Evolutionary conservation across 2,797 vertebrate species (phyloP).

Genomic region (Todus mexicanus): DNA sequence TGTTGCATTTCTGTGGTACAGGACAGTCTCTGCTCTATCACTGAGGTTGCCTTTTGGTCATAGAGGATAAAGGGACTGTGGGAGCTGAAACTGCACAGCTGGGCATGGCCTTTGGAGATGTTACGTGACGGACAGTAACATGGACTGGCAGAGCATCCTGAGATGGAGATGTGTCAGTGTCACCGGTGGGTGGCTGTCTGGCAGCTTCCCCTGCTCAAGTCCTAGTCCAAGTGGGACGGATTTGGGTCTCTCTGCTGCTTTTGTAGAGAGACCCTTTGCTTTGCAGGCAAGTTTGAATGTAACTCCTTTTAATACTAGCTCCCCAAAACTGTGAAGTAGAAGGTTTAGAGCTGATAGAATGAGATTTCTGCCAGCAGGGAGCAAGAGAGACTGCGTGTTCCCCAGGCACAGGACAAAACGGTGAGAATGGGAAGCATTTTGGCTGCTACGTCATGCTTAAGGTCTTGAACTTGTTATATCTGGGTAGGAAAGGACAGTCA

Average conservation of each 20-base stretch:
- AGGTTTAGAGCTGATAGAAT: neutral
- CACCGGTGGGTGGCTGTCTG: rapidly evolving
- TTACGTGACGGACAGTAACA: neutral
- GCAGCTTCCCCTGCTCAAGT: neutral
- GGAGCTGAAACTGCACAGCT: neutral
- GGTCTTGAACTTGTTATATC: neutral
- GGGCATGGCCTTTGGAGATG: neutral
- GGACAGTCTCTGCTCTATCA: neutral
- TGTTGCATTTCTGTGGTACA: rapidly evolving
- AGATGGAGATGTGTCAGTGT: neutral
- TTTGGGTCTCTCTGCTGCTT: neutral
- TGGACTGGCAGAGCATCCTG: neutral
- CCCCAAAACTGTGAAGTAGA: neutral
- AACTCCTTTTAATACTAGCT: neutral
- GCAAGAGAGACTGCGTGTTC: neutral
- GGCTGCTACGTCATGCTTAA: neutral
- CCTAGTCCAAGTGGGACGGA: rapidly evolving
- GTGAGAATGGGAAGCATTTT: neutral
- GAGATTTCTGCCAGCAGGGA: neutral
- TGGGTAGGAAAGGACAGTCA: neutral
- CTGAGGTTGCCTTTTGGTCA: neutral
- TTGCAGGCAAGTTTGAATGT: neutral
- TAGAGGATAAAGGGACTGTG: neutral
- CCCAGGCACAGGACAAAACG: neutral
- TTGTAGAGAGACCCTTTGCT: neutral